These are phyloP conservation scores for Gastrophryne carolinensis DNA, from an alignment of 2,797 vertebrate genomes.

Conservation along the genomic window DNA sequence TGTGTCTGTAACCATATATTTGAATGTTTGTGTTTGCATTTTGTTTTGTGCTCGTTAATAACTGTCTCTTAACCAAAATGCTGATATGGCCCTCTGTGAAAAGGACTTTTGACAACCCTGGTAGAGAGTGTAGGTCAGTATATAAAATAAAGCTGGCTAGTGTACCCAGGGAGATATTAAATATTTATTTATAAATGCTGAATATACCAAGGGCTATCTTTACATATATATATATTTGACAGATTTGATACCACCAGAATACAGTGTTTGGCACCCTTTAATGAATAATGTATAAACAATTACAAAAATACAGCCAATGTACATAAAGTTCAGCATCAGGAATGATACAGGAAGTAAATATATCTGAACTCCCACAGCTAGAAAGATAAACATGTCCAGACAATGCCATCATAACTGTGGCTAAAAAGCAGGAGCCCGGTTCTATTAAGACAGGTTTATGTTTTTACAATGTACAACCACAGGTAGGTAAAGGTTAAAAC, in stretches of 20 bases:
- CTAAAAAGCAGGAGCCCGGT: neutral
- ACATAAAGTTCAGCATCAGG: slow-evolving; percentile 40
- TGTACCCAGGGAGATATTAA: too few species aligned
- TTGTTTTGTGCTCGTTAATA: too few species aligned
- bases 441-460: neutral
- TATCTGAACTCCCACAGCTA: neutral
- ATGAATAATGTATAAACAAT: slow-evolving; percentile 27
- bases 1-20: too few species aligned
- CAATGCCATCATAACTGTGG: slow-evolving; percentile 4
- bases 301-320: slow-evolving; percentile 36
- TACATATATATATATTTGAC: slow-evolving; percentile 29
- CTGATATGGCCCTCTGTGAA: too few species aligned
- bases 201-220: slow-evolving; percentile 14
- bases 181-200: slow-evolving; percentile 40
- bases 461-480: neutral
- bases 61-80: too few species aligned
- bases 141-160: too few species aligned
- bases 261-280: slow-evolving; percentile 47
- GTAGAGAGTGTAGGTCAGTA: too few species aligned
- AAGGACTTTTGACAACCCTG: too few species aligned
- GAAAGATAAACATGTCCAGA: slow-evolving; percentile 8
- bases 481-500: neutral
- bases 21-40: too few species aligned
- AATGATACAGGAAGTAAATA: slow-evolving; percentile 21
- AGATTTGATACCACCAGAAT: slow-evolving; percentile 22